These are phyloP conservation scores for Buphagus erythrorhynchus DNA, from an alignment of 2,797 vertebrate genomes.

Conservation along the genomic window DNA sequence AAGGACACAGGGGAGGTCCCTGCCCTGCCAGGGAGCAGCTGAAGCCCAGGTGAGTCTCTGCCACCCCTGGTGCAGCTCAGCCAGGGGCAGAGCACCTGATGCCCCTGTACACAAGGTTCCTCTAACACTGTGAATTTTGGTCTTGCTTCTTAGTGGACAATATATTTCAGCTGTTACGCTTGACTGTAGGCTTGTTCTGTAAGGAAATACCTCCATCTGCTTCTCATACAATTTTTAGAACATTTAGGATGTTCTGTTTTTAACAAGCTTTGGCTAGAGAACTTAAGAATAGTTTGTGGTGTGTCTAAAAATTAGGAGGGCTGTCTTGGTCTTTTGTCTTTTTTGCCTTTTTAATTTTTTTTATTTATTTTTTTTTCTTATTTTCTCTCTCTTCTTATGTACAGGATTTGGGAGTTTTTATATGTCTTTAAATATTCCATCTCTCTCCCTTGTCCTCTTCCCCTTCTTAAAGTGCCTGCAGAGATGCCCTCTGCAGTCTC, in stretches of 20 bases:
- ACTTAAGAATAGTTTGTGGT: slow-evolving; percentile 5
- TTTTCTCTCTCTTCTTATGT: neutral
- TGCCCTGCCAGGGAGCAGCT: neutral
- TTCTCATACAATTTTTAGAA: neutral
- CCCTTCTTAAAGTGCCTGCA: neutral
- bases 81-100: neutral
- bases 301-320: neutral
- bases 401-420: neutral
- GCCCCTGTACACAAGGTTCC: neutral
- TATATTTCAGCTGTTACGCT: neutral
- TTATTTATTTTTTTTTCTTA: accelerated
- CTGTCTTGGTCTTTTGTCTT: neutral
- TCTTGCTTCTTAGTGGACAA: neutral
- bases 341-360: neutral
- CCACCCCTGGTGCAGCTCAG: neutral
- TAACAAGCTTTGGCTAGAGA: neutral
- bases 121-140: neutral
- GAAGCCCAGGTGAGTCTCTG: neutral
- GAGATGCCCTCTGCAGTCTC: neutral
- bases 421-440: neutral
- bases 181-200: neutral
- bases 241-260: slow-evolving; percentile 4
- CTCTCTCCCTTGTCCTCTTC: neutral
- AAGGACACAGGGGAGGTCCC: accelerated
- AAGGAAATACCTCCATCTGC: slow-evolving; percentile 19